A percentile compares a stretch with the other conserved stretches of the same genome.
These are phyloP conservation scores for Epinotia ramella DNA, from an alignment of 2,888 invertebrate genomes.

Conservation along the genomic window DNA sequence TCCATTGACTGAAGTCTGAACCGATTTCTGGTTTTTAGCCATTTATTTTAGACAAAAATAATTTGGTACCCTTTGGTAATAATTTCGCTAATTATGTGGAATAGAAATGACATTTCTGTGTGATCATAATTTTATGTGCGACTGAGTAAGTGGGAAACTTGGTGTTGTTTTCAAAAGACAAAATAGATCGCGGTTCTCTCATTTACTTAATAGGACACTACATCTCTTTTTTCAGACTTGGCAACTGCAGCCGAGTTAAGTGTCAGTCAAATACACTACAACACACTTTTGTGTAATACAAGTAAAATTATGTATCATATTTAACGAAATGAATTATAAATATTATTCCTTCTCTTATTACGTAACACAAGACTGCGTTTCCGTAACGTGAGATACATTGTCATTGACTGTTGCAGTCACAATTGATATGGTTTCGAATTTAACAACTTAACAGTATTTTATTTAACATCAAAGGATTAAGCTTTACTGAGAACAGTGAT, in stretches of 20 bases:
- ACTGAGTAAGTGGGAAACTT: background rate
- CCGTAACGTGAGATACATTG: background rate
- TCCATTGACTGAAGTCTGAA: background rate
- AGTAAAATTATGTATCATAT: background rate
- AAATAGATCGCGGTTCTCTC: background rate
- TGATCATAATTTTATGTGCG: background rate
- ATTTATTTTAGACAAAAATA: background rate
- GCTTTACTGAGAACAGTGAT: constrained; percentile 37
- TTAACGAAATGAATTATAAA: background rate
- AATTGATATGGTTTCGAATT: background rate
- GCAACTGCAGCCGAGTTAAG: background rate
- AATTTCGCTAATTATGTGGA: too few species aligned
- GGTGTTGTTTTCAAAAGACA: background rate
- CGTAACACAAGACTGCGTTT: background rate
- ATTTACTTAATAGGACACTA: too few species aligned
- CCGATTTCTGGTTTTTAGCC: background rate
- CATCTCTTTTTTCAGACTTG: too few species aligned
- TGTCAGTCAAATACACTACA: background rate
- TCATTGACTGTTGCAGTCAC: background rate
- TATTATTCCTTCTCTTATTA: background rate
- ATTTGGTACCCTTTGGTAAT: background rate
- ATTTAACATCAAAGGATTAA: constrained; percentile 20
- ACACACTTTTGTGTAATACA: background rate
- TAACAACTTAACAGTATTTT: constrained; percentile 33
- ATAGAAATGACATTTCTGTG: background rate